Evolutionary conservation across 2,797 vertebrate genomes (phyloP), one percentile per base, ranked within the genome.

Genomic region (Tympanoctomys barrerae): DNA sequence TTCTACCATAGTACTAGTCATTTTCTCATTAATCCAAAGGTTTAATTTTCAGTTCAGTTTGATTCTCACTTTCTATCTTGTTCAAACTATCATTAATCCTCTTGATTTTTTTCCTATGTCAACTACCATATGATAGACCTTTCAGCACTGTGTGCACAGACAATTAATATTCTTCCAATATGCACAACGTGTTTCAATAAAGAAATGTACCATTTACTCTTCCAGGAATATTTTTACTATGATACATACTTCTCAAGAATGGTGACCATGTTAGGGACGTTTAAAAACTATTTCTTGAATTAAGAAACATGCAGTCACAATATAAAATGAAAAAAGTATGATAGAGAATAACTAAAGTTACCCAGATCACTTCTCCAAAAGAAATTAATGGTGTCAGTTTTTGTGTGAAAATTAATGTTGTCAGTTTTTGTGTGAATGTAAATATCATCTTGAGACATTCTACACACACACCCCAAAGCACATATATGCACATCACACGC

Each of bases 31-130:
- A 91, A 81, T n/a, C 54, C 39, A 59, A 39, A 87, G 24, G 64
- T 46, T 88, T 57, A 59, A 33, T 83, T 90, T 81, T 81, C 79
- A 91, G 52, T 64, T 89, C 71, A 87, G 49, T 91, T 95, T 75
- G 54, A 93, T 7, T 33, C n/a, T 64, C 39, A 14, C 54, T 95
- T 19, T 90, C 86, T 95, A 77, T 92, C 57, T 90, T 39, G 64
- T 85, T 79, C 73, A 94, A 92, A 24, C 59, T 73, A n/a, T 54
- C 68, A 90, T 85, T 64, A 91, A 82, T 80, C 31, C 71, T 87
- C 6, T 14, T 75, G 81, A 84, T 31, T 70, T 75, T 10, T 91
- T 66, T 92, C n/a, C 33, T 71, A 26, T 31, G 33, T 77, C 78
- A 86, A 84, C 33, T 42, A 70, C 28, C 59, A 88, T 1, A 70